Conservation (phyloP, 2,797 vertebrate genomes). For the Merluccius polli region DNA sequence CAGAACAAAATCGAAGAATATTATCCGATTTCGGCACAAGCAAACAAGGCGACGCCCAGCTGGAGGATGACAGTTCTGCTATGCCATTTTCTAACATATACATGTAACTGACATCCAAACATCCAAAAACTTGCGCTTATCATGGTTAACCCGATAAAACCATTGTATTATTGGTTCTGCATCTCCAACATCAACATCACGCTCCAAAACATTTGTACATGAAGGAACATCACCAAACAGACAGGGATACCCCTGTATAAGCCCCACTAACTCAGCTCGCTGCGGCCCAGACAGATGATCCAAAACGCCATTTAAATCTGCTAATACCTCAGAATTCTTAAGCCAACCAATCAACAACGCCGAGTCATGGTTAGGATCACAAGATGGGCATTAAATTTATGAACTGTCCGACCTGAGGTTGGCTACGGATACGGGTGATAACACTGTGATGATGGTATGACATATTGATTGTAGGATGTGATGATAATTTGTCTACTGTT, state of each 20-base stretch:
- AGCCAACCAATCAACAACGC: not conserved
- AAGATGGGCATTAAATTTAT: too few relatives aligned
- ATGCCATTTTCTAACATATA: not conserved
- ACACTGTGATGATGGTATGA: too few relatives aligned
- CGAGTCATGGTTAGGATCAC: not conserved
- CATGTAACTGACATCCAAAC: not conserved
- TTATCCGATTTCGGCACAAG: not conserved
- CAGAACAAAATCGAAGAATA: not conserved
- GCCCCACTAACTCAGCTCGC: not conserved
- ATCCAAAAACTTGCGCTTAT: not conserved
- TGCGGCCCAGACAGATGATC: constrained; percentile 2
- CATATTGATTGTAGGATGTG: too few relatives aligned
- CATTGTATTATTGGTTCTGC: not conserved
- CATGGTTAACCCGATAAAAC: constrained; percentile 3
- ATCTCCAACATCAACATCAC: constrained; percentile 3
- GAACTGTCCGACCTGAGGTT: too few relatives aligned
- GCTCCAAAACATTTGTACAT: not conserved
- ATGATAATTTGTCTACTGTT: too few relatives aligned
- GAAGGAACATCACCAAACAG: constrained; percentile 6
- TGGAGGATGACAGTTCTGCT: not conserved
- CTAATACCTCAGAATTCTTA: not conserved
- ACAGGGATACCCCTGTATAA: not conserved
- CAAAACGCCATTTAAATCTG: not conserved
- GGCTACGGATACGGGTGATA: too few relatives aligned
- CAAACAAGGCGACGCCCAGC: constrained; percentile 17